These are phyloP conservation scores for Dreissena rostriformis DNA, from an alignment of 1,140 invertebrate species.

Conservation along the genomic window DNA sequence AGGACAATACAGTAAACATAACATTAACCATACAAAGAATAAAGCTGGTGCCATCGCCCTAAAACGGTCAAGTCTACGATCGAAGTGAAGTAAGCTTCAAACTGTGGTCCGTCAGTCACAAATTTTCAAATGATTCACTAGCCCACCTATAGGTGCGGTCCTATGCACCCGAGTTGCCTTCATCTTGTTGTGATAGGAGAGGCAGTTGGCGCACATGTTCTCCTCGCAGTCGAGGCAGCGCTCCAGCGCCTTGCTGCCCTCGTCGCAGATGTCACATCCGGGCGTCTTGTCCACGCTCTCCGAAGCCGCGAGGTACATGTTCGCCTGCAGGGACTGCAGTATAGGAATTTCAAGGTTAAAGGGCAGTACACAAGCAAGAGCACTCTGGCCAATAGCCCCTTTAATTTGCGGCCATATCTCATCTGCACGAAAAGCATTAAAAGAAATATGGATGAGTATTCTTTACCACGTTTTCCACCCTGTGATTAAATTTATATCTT, in stretches of 20 bases:
- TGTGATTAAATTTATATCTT: too few species aligned
- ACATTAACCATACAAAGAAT: too few species aligned
- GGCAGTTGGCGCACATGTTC: constrained; percentile 47
- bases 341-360: background rate
- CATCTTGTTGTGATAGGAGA: constrained; percentile 51
- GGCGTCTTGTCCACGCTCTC: constrained; percentile 45
- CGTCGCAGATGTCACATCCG: constrained; percentile 41
- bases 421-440: too few species aligned
- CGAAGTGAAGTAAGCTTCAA: too few species aligned
- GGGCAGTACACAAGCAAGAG: background rate
- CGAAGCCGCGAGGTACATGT: constrained; percentile 50
- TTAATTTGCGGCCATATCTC: too few species aligned
- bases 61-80: too few species aligned
- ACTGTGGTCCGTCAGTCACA: too few species aligned
- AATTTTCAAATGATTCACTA: background rate
- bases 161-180: constrained; percentile 46
- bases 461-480: too few species aligned
- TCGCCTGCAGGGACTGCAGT: constrained; percentile 28
- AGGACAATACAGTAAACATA: too few species aligned
- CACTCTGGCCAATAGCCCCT: too few species aligned
- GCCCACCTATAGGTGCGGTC: constrained; percentile 30
- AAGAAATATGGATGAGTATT: too few species aligned
- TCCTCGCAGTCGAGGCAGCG: constrained; percentile 49
- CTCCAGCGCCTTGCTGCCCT: constrained; percentile 31
- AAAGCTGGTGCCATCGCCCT: too few species aligned